Evolutionary conservation across 2,113 vertebrate species (phyloP).

Genomic region (Barbus barbus): DNA sequence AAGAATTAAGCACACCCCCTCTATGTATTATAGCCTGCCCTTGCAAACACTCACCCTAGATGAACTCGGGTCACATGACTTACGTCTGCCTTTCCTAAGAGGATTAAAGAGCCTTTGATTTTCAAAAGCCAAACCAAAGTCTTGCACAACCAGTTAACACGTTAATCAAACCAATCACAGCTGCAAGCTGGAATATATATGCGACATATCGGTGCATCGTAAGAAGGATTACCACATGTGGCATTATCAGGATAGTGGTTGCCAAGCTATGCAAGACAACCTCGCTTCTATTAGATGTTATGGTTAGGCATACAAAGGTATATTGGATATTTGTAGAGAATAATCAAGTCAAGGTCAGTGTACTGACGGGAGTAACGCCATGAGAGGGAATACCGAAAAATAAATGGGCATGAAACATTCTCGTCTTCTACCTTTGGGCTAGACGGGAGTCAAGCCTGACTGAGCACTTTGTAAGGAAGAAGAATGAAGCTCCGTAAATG

Average conservation of each 20-base stretch:
- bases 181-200: not conserved
- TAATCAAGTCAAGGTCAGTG: not conserved
- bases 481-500: slow-evolving; percentile 52
- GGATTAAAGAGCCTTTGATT: slow-evolving; percentile 61
- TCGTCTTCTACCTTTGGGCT: not conserved
- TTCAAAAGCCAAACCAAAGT: slow-evolving; percentile 42
- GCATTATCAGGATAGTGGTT: slow-evolving; percentile 2
- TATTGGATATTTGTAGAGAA: not conserved
- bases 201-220: not conserved
- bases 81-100: slow-evolving; percentile 48
- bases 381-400: slow-evolving; percentile 29
- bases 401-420: slow-evolving; percentile 18
- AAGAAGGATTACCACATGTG: not conserved
- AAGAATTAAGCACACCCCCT: slow-evolving; percentile 23
- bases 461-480: slow-evolving; percentile 51
- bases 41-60: slow-evolving; percentile 41
- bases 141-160: no score
- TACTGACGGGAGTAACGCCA: not conserved
- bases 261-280: not conserved
- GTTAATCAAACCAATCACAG: slow-evolving; percentile 40
- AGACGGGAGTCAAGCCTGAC: slow-evolving; percentile 45
- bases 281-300: not conserved
- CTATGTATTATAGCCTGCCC: slow-evolving; percentile 34
- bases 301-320: not conserved
- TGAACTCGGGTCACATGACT: slow-evolving; percentile 58